A percentile compares a stretch with the other conserved stretches of the same genome.
phyloP scores from a whole-genome alignment of 2,113 vertebrate species.

The Garra rufa region DNA sequence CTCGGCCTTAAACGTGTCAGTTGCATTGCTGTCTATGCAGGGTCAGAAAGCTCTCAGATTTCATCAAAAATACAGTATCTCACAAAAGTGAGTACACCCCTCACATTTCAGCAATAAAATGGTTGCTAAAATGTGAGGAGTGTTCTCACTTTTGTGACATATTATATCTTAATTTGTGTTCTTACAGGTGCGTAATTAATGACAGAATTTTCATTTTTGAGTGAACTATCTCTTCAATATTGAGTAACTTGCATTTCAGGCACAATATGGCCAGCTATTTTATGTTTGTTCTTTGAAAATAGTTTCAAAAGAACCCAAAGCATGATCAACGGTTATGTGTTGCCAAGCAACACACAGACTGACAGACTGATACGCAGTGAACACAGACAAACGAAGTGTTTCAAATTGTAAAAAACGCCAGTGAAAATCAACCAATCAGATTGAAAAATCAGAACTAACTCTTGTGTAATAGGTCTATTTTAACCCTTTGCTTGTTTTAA shows the following conservation, averaged over 20 bases:
- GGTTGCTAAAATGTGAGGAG: too few relatives aligned
- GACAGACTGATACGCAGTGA: background rate
- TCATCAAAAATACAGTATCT: too few relatives aligned
- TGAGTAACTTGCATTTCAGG: conserved; percentile 19
- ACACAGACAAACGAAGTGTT: background rate
- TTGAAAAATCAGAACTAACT: background rate
- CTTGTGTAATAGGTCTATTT: background rate
- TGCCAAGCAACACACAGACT: conserved; percentile 33
- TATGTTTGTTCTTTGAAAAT: background rate
- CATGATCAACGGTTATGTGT: background rate
- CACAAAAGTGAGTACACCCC: too few relatives aligned
- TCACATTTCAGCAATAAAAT: too few relatives aligned
- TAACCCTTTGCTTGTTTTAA: background rate
- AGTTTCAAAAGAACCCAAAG: conserved; percentile 25
- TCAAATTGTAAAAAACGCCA: background rate
- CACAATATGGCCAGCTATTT: background rate
- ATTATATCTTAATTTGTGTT: too few relatives aligned
- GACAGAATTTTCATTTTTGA: background rate
- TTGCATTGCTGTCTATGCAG: too few relatives aligned
- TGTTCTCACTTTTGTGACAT: too few relatives aligned
- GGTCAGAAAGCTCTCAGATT: too few relatives aligned
- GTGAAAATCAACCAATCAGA: conserved; percentile 6
- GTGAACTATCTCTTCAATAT: background rate
- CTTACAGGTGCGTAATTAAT: background rate
- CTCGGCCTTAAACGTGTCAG: too few relatives aligned